phyloP scores from a whole-genome alignment of 2,888 invertebrate genomes.

The Teinopalpus imperialis region DNA sequence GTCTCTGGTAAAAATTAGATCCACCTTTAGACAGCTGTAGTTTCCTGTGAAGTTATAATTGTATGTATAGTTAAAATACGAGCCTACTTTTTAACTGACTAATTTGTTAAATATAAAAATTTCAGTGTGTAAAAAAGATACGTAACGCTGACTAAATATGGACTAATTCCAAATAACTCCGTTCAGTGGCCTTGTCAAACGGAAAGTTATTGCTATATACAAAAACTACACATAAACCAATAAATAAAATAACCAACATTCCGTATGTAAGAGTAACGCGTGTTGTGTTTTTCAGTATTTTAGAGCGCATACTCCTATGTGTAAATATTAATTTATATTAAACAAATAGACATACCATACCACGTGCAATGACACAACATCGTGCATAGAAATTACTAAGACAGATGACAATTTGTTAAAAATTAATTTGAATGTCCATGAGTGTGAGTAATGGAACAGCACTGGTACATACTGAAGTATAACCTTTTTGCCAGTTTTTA shows the following conservation, averaged over 20 bases:
- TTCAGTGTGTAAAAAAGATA: slow-evolving; percentile 38
- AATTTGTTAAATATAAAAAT: slow-evolving; percentile 19
- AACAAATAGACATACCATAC: slow-evolving; percentile 39
- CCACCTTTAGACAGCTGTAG: slow-evolving; percentile 94
- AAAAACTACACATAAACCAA: slow-evolving; percentile 48
- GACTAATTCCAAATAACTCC: slow-evolving; percentile 78
- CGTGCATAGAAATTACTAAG: slow-evolving; percentile 37
- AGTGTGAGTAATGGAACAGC: slow-evolving; percentile 38
- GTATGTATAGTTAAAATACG: slow-evolving; percentile 54
- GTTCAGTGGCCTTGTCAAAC: slow-evolving; percentile 79
- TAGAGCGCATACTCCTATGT: slow-evolving; percentile 31
- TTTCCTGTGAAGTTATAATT: slow-evolving; percentile 85
- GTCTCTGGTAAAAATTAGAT: slow-evolving; percentile 93
- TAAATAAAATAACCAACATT: slow-evolving; percentile 60
- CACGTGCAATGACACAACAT: slow-evolving; percentile 40
- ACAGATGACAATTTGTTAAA: slow-evolving; percentile 33
- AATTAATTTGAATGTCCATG: slow-evolving; percentile 36
- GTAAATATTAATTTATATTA: slow-evolving; percentile 29
- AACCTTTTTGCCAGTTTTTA: slow-evolving; percentile 38
- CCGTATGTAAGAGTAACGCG: slow-evolving; percentile 80
- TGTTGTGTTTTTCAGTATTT: slow-evolving; percentile 59
- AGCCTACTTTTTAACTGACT: slow-evolving; percentile 33
- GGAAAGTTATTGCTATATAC: slow-evolving; percentile 46
- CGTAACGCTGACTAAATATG: slow-evolving; percentile 36
- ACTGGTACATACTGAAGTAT: slow-evolving; percentile 28